Conservation (phyloP, 2,797 vertebrate genomes). For the Agapornis canus region DNA sequence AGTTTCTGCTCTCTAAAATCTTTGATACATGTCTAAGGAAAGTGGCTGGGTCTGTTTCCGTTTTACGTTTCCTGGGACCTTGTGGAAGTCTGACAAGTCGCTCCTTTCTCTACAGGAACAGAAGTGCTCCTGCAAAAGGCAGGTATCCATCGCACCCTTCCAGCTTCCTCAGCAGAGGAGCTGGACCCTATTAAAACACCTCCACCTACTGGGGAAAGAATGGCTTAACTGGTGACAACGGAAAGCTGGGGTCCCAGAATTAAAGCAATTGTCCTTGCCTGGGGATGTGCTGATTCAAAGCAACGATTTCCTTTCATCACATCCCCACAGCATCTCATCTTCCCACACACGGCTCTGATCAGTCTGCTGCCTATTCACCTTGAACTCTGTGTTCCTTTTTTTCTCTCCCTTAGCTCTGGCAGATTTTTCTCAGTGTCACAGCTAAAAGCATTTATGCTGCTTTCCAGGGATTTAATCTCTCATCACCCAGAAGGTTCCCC, state of each 20-base stretch:
- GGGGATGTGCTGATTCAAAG: background rate
- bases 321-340: background rate
- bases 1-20: background rate
- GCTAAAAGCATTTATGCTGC: background rate
- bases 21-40: background rate
- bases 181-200: background rate
- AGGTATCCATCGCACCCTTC: background rate
- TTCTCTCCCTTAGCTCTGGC: background rate
- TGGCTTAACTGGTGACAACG: background rate
- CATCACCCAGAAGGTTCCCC: background rate
- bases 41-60: accelerated
- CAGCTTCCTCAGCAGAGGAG: background rate
- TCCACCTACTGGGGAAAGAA: background rate
- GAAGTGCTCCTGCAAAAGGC: background rate
- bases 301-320: background rate
- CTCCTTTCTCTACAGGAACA: background rate
- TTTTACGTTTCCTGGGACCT: background rate
- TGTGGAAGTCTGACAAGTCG: background rate
- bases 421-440: background rate
- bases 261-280: background rate
- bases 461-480: background rate
- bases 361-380: background rate
- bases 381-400: background rate
- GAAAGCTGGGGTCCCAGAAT: background rate
- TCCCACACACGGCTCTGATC: accelerated